Conservation (phyloP, 2,113 vertebrate species). For the Ictalurus furcatus region DNA sequence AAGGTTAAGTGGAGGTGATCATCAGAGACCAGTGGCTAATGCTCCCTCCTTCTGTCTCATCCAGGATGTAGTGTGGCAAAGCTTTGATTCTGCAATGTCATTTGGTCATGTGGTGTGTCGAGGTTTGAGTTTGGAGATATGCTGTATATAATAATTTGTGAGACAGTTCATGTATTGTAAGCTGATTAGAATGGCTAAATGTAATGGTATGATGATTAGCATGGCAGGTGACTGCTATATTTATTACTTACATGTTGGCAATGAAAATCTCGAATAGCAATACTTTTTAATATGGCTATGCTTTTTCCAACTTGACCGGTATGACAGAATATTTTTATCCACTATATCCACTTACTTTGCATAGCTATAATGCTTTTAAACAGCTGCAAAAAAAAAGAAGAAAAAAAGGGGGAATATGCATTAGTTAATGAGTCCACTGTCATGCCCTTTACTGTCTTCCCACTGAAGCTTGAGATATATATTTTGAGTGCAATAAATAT, state of each 20-base stretch:
- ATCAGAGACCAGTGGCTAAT: slow-evolving; percentile 49
- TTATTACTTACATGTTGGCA: neutral
- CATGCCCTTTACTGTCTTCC: neutral
- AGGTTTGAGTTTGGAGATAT: neutral
- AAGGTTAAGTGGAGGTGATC: slow-evolving; percentile 59
- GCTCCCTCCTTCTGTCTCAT: slow-evolving; percentile 26
- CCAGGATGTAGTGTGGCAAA: slow-evolving; percentile 8
- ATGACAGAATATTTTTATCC: neutral
- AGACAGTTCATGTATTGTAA: neutral
- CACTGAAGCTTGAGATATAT: slow-evolving; percentile 29
- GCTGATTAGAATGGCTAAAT: neutral
- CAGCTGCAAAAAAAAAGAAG: neutral
- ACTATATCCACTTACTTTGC: neutral
- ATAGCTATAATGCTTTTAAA: neutral
- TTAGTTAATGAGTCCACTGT: neutral
- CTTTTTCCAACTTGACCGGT: neutral
- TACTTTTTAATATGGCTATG: too few species aligned
- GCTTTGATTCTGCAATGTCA: neutral
- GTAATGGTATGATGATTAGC: neutral
- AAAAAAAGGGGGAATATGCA: neutral
- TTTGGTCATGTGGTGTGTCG: neutral
- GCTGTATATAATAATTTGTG: too few species aligned
- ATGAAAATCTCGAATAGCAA: neutral
- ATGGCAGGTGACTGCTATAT: neutral
- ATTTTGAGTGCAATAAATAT: slow-evolving; percentile 46